Percentiles rank a stretch among this genome's conserved stretches.
Evolutionary conservation across 2,797 vertebrate species (phyloP).

Genomic region (Yasuhikotakia modesta): DNA sequence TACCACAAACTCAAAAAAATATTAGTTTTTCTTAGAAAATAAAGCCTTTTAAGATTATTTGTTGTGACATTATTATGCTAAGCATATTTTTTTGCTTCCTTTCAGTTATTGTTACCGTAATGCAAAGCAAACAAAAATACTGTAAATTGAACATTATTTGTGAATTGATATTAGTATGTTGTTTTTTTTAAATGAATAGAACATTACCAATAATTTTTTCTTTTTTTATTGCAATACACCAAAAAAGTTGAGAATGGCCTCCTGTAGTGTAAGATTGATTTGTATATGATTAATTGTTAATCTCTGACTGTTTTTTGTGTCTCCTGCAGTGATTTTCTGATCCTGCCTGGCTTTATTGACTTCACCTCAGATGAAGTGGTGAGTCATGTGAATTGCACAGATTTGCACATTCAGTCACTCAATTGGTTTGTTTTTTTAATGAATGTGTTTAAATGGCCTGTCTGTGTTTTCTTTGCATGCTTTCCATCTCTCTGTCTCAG

Average conservation of each 20-base stretch:
- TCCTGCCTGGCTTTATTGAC: conserved; percentile 95
- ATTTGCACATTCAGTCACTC: conserved; percentile 8
- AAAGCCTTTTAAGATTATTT: background rate
- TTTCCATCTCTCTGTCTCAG: background rate
- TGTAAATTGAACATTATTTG: no score
- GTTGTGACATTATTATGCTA: background rate
- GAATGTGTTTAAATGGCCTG: background rate
- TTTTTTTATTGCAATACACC: background rate
- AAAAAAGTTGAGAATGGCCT: background rate
- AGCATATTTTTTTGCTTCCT: background rate
- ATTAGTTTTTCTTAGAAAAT: no score
- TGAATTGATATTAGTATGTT: no score
- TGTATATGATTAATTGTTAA: background rate
- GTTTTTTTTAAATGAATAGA: no score
- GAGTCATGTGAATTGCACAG: conserved; percentile 66
- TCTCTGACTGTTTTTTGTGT: conserved; percentile 17
- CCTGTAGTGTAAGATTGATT: background rate
- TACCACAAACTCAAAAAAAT: no score
- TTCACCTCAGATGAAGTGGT: conserved; percentile 96
- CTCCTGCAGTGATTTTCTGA: conserved; percentile 89
- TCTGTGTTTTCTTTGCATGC: conserved; percentile 22
- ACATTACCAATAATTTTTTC: background rate
- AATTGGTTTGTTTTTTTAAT: conserved; percentile 12
- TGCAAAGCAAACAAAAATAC: no score
- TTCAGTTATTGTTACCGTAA: background rate